phyloP scores from a whole-genome alignment of 2,113 vertebrate genomes.

The Geothlypis trichas region DNA sequence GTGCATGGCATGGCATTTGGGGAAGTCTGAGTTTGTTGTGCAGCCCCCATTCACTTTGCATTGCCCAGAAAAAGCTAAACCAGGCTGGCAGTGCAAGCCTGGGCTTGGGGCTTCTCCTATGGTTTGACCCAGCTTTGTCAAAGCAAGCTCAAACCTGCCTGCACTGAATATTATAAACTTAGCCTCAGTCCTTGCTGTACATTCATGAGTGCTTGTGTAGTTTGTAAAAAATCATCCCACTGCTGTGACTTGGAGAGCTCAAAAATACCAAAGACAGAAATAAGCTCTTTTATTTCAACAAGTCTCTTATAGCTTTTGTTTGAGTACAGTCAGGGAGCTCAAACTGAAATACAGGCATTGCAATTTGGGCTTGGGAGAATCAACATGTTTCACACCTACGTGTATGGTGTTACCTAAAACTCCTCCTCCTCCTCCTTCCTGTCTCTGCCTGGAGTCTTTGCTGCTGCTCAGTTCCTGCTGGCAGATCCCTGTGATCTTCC shows the following conservation, averaged over 20 bases:
- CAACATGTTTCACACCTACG: conserved; percentile 12
- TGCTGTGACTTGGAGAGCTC: background rate
- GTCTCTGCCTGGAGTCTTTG: conserved; percentile 44
- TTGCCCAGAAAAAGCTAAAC: background rate
- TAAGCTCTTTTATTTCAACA: background rate
- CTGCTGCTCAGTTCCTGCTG: conserved; percentile 53
- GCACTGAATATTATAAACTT: background rate
- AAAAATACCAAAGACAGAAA: background rate
- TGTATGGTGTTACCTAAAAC: conserved; percentile 36
- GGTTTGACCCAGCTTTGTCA: background rate
- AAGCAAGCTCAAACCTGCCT: background rate
- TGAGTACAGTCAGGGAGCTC: background rate
- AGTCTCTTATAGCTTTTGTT: background rate
- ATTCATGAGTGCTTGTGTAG: background rate
- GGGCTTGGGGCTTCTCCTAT: background rate
- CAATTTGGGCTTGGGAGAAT: background rate
- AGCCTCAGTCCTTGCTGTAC: background rate
- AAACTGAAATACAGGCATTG: background rate
- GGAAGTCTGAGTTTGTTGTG: background rate
- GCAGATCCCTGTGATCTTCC: conserved; percentile 50
- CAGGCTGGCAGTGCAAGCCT: background rate
- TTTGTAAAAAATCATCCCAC: background rate
- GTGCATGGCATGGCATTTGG: background rate
- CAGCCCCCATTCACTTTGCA: background rate
- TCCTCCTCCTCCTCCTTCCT: conserved; percentile 55